These are phyloP conservation scores for Diphyllodes magnificus DNA, from an alignment of 2,113 vertebrate species.

Conservation along the genomic window DNA sequence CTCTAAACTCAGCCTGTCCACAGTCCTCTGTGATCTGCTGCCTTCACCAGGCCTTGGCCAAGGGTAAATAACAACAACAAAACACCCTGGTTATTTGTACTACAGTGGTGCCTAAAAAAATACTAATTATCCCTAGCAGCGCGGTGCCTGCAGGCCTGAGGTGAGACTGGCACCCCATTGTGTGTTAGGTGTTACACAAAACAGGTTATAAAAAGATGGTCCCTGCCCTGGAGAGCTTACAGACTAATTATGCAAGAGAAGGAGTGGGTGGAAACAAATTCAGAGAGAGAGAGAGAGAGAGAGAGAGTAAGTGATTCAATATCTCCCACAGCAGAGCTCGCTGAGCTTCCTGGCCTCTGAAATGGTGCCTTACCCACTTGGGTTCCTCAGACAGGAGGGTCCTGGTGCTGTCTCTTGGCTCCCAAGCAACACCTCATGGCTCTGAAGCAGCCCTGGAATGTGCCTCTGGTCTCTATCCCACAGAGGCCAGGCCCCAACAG, in stretches of 20 bases:
- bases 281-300: neutral
- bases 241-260: slow-evolving; percentile 38
- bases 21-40: neutral
- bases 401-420: neutral
- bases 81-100: slow-evolving; percentile 39
- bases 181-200: slow-evolving; percentile 55
- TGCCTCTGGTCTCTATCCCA: neutral
- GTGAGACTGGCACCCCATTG: slow-evolving; percentile 48
- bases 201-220: slow-evolving; percentile 29
- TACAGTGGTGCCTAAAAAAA: slow-evolving; percentile 33
- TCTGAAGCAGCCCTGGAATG: neutral
- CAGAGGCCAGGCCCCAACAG: neutral
- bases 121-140: slow-evolving; percentile 12
- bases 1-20: neutral
- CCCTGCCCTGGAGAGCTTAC: slow-evolving; percentile 42
- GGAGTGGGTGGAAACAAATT: slow-evolving; percentile 56
- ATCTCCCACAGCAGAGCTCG: neutral
- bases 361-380: neutral
- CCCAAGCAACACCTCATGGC: neutral
- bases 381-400: neutral
- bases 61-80: slow-evolving; percentile 38
- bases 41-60: neutral
- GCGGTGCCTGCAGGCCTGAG: slow-evolving; percentile 24
- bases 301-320: neutral
- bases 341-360: neutral